These are phyloP conservation scores for Zaprionus kolodkinae DNA, from an alignment of 1,140 invertebrate genomes.

Conservation along the genomic window DNA sequence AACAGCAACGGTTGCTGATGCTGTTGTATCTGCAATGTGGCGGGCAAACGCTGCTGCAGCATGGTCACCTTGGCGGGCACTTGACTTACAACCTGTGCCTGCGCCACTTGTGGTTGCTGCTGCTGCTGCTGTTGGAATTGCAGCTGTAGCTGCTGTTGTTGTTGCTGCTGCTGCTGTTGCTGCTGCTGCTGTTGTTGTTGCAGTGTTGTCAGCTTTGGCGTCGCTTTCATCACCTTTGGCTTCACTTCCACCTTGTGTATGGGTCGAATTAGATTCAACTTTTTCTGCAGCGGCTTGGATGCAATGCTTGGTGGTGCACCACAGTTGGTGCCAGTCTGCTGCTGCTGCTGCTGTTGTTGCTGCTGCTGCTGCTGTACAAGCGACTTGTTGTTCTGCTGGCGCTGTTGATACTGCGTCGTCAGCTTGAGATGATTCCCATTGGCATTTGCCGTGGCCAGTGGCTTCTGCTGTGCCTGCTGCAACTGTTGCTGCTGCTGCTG, in stretches of 20 bases:
- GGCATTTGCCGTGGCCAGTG: neutral
- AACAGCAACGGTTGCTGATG: constrained; percentile 33
- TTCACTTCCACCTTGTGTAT: constrained; percentile 80
- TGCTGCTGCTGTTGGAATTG: constrained; percentile 34
- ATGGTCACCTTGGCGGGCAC: constrained; percentile 44
- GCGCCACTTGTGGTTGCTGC: constrained; percentile 29
- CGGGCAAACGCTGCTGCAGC: constrained; percentile 42
- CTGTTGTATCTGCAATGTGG: constrained; percentile 34
- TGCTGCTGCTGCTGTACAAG: neutral
- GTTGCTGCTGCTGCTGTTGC: constrained; percentile 44
- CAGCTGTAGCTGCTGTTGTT: constrained; percentile 16
- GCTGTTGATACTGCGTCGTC: constrained; percentile 18
- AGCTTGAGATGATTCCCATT: constrained; percentile 28
- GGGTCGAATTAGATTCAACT: constrained; percentile 73
- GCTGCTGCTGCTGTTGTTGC: constrained; percentile 33
- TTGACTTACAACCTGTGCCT: constrained; percentile 28
- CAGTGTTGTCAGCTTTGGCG: constrained; percentile 46
- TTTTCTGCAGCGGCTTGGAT: constrained; percentile 71
- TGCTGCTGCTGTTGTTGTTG: constrained; percentile 30
- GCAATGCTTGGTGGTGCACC: constrained; percentile 71
- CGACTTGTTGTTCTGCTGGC: constrained; percentile 18
- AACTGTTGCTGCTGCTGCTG: constrained; percentile 47
- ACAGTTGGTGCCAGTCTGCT: constrained; percentile 56
- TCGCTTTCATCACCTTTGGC: constrained; percentile 74
- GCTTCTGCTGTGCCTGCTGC: constrained; percentile 21